Percentiles rank a stretch among this genome's conserved stretches.
These are phyloP conservation scores for Manacus vitellinus DNA, from an alignment of 2,113 vertebrate genomes.

Conservation along the genomic window DNA sequence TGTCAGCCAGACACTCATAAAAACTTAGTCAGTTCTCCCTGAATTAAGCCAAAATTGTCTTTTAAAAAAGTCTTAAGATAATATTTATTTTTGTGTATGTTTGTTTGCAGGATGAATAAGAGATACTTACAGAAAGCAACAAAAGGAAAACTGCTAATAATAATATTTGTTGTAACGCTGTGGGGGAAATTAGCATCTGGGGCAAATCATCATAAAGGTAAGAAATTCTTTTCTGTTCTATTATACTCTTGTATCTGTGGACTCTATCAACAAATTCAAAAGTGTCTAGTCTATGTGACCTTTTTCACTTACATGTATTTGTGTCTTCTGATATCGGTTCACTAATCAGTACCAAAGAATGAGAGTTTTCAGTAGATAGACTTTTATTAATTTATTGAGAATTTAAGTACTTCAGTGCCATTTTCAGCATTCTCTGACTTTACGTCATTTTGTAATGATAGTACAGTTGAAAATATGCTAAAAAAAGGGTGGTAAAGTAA, in stretches of 20 bases:
- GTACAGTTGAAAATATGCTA: not conserved
- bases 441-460: not conserved
- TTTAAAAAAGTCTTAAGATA: not conserved
- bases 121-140: conserved; percentile 86
- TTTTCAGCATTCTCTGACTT: not conserved
- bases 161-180: conserved; percentile 89
- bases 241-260: not conserved
- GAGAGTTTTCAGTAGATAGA: not conserved
- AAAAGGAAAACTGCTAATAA: conserved; percentile 89
- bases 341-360: not conserved
- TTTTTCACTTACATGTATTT: not conserved
- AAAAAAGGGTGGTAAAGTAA: not conserved
- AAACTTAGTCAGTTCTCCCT: not conserved
- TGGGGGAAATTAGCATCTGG: conserved; percentile 85
- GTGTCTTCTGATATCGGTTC: not conserved
- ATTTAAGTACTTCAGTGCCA: not conserved
- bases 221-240: conserved; percentile 30
- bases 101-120: conserved; percentile 90
- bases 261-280: not conserved
- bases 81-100: conserved; percentile 6
- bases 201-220: conserved; percentile 90
- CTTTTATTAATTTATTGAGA: not conserved
- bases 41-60: not conserved
- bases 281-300: not conserved
- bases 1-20: not conserved